Evolutionary conservation across 1,140 invertebrate species (phyloP), one percentile per base, ranked within the genome.

Genomic region (Eurosta solidaginis): DNA sequence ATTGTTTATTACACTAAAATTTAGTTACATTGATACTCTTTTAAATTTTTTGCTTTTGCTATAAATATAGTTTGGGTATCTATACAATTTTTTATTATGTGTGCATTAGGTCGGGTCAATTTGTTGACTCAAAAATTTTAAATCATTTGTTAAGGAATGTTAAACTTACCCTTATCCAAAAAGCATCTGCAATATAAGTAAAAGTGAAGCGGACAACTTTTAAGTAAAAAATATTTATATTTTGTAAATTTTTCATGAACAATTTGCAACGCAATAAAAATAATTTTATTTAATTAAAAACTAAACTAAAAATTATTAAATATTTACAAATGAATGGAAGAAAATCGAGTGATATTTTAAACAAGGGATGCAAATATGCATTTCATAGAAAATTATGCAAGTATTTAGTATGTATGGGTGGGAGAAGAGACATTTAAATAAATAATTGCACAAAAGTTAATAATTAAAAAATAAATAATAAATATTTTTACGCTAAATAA

Each of bases 381-480:
- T n/a, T n/a, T n/a, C n/a, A n/a, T n/a, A n/a, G n/a, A n/a, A n/a
- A n/a, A n/a, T n/a, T n/a, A n/a, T n/a, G n/a, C n/a, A n/a, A n/a
- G n/a, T n/a, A n/a, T n/a, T n/a, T n/a, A n/a, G n/a, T n/a, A n/a
- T n/a, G n/a, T n/a, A n/a, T n/a, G n/a, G 59, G 33, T 36, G 59
- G 33, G 33, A 74, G 68, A 50, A 52, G n/a, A 78, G 5, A 52
- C 44, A 78, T 50, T 75, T 75, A 47, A 75, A 75, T 75, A 75
- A 75, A 75, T 75, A 75, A 75, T 75, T 75, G 74, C 74, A 75
- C 74, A 50, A 50, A 29, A 9, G 59, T 68, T 6, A 22, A 25
- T 75, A 47, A 50, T 49, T 75, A 50, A 47, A n/a, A 75, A 75
- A 75, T 75, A 47, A 50, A 45, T 49, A 75, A 75, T 50, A 75